Percentiles rank a stretch among this genome's conserved stretches.
Evolutionary conservation across 2,888 invertebrate species (phyloP).

Genomic region (Eupeodes latifasciatus): DNA sequence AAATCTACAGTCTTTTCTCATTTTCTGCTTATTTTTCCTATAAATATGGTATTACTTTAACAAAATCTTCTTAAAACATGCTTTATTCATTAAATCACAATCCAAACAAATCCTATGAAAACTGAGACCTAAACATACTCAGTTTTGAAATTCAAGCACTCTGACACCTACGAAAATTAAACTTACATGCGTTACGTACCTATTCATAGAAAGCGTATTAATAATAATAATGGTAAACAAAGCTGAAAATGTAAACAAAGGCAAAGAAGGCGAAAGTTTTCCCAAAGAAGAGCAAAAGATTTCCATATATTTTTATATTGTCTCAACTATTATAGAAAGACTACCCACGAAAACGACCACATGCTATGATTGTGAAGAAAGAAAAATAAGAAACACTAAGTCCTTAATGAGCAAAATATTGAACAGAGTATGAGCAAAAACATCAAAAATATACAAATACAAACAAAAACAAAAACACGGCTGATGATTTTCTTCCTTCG

Average conservation of each 20-base stretch:
- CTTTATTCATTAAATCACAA: slow-evolving; percentile 44
- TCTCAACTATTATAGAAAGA: background rate
- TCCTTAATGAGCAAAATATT: slow-evolving; percentile 10
- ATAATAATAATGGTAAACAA: slow-evolving; percentile 51
- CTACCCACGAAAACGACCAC: background rate
- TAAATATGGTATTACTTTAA: background rate
- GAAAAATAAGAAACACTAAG: background rate
- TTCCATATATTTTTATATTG: background rate
- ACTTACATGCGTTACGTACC: slow-evolving; percentile 32
- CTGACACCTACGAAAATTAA: slow-evolving; percentile 13
- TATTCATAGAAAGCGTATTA: too few species aligned
- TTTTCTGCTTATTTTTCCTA: background rate
- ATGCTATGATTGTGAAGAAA: background rate
- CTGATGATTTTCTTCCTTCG: background rate
- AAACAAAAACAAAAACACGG: background rate
- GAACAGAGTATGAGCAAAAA: background rate
- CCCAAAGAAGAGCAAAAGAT: background rate
- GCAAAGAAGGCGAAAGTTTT: background rate
- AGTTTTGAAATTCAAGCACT: slow-evolving; percentile 66
- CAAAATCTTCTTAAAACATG: background rate
- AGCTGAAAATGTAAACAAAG: slow-evolving; percentile 34
- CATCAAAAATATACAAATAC: background rate
- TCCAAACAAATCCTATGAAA: slow-evolving; percentile 55
- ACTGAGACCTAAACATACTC: slow-evolving; percentile 66
- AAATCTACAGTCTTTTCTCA: too few species aligned